Evolutionary conservation across 1,140 invertebrate species (phyloP), one percentile per base, ranked within the genome.

Genomic region (Ptiloglossa arizonensis): DNA sequence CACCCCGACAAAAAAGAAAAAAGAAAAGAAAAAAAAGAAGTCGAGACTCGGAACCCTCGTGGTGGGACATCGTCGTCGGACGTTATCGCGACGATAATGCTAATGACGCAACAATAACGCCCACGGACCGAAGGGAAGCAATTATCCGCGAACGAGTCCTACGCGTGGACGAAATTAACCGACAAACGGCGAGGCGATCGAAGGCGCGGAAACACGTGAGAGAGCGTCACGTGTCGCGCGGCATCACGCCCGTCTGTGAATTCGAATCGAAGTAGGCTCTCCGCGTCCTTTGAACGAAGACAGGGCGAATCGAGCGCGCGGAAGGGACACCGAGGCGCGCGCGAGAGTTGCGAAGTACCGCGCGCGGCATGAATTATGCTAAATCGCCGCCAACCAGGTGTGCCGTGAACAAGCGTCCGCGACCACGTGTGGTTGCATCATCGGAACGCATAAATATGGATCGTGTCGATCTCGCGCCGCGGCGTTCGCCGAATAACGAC

Each of bases 371-470:
- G 56, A 67, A 77, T 77, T 77, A 77, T 70, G 67, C 19, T 77
- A 70, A 77, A 77, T 70, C 56, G 67, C 15, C 52, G 24, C 11
- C 56, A 60, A 60, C 74, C 74, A 77, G 74, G 74, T 77, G 74
- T 52, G 67, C 52, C 74, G 38, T 8, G 50, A 29, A 29, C 15
- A 38, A 22, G 46, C 74, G 60, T 59, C 27, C 48, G 17, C n/a
- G 8, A 46, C 22, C 19, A 46, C 52, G 41, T 52, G 29, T n/a
- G 35, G 74, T 89, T 85, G 78, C 83, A 83, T 85, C 81, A 82
- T 76, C 71, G 54, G 57, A 41, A 80, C 79, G 79, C 78, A 80
- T 88, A 88, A 84, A 87, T 88, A 88, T 83, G 76, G 72, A 88
- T 86, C 79, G 57, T 19, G 13, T 17, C 54, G 27, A 56, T n/a